These are phyloP conservation scores for Chloebia gouldiae DNA, from an alignment of 2,113 vertebrate species.

Conservation along the genomic window DNA sequence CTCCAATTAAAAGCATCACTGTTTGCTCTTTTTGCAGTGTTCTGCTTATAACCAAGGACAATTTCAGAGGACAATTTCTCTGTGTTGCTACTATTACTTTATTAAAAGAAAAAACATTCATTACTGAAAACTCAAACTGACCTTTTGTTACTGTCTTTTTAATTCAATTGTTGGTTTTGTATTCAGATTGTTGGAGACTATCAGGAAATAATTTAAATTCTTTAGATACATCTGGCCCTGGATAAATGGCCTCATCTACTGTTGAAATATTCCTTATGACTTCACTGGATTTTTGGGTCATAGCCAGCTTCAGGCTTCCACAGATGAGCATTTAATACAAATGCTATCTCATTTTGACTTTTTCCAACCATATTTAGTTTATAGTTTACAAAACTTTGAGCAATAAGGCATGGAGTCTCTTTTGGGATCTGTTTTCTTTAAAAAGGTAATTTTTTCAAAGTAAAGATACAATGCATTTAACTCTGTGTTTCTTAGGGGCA, in stretches of 20 bases:
- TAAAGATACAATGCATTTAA: not conserved
- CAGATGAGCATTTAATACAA: not conserved
- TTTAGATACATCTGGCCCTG: conserved; percentile 27
- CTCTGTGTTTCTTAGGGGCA: conserved; percentile 83
- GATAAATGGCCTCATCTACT: conserved; percentile 15
- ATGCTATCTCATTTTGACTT: conserved; percentile 15
- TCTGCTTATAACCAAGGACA: not conserved
- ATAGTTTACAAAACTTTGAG: not conserved
- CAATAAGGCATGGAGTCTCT: not conserved
- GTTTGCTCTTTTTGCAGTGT: not conserved
- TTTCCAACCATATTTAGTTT: not conserved
- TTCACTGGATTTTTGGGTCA: not conserved
- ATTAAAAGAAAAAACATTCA: not conserved
- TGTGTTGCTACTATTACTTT: not conserved
- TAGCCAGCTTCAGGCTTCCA: not conserved
- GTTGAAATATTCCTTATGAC: conserved; percentile 23
- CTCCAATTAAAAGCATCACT: not conserved
- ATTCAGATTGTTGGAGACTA: not conserved
- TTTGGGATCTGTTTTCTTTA: not conserved
- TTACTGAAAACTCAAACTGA: not conserved
- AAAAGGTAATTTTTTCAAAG: not conserved
- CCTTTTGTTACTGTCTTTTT: conserved; percentile 18
- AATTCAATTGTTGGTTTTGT: not conserved
- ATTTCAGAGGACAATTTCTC: not conserved
- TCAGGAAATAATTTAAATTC: conserved; percentile 52